Percentiles rank a stretch among this genome's conserved stretches.
Conservation (phyloP, 2,113 vertebrate genomes). For the Halcyon senegalensis region DNA sequence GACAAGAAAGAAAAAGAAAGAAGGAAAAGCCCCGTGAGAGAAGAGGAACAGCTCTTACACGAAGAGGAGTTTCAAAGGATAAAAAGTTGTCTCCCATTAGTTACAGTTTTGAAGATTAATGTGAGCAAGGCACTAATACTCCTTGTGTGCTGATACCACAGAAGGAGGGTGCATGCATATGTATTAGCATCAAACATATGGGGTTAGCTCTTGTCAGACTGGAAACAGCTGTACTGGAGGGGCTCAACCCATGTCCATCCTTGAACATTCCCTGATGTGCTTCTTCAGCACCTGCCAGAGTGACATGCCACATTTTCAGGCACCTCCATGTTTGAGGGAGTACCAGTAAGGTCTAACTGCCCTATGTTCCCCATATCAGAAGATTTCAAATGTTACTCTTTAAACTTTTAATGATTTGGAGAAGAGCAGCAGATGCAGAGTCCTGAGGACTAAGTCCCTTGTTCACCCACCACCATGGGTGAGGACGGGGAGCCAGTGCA, state of each 20-base stretch:
- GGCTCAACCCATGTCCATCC: background rate
- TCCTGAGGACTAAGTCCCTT: background rate
- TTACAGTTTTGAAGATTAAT: background rate
- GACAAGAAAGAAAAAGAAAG: background rate
- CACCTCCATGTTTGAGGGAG: background rate
- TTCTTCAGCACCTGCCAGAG: background rate
- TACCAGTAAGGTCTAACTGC: background rate
- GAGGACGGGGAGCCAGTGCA: background rate
- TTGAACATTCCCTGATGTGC: background rate
- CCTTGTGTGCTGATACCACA: background rate
- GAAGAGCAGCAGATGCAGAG: background rate
- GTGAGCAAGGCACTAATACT: background rate
- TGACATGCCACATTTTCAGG: background rate
- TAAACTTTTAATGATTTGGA: background rate
- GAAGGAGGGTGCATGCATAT: background rate
- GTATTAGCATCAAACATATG: background rate
- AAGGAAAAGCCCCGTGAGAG: background rate
- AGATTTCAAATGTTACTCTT: background rate
- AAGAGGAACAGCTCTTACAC: background rate
- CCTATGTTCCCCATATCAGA: background rate
- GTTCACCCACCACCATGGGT: fast-evolving
- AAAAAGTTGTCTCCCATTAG: background rate
- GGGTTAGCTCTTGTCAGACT: background rate
- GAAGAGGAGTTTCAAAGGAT: background rate
- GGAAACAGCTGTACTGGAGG: background rate